Conservation (phyloP, 2,888 invertebrate species). For the Xanthia togata region DNA sequence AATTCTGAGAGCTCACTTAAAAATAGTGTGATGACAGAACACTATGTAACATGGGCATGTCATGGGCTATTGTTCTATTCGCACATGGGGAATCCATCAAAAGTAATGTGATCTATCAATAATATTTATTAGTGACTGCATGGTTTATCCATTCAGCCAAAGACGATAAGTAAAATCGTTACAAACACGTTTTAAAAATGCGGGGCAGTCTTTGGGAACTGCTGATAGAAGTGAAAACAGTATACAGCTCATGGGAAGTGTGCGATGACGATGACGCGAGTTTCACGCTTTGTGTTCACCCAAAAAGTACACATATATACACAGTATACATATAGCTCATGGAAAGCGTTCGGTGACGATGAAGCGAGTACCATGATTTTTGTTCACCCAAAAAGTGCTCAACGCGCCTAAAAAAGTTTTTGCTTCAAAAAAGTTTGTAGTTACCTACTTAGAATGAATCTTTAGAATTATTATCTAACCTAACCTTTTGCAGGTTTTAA, state of each 20-base stretch:
- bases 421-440: background rate
- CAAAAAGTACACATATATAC: too few species aligned
- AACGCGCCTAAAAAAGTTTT: too few species aligned
- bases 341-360: too few species aligned
- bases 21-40: background rate
- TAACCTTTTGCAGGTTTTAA: background rate
- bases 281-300: too few species aligned
- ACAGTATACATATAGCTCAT: too few species aligned
- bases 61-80: constrained; percentile 30
- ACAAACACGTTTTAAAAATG: background rate
- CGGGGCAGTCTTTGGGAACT: too few species aligned
- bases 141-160: constrained; percentile 7
- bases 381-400: too few species aligned
- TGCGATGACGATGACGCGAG: too few species aligned
- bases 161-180: background rate
- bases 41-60: background rate
- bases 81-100: constrained; percentile 32
- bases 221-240: too few species aligned
- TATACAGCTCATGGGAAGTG: too few species aligned
- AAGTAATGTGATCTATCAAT: constrained; percentile 26
- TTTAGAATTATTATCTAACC: background rate
- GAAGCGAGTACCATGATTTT: too few species aligned
- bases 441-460: too few species aligned
- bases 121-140: constrained; percentile 7
- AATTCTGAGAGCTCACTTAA: background rate